Percentiles rank a stretch among this genome's conserved stretches.
Evolutionary conservation across 2,797 vertebrate genomes (phyloP).

Genomic region (Sebastolobus altivelis): DNA sequence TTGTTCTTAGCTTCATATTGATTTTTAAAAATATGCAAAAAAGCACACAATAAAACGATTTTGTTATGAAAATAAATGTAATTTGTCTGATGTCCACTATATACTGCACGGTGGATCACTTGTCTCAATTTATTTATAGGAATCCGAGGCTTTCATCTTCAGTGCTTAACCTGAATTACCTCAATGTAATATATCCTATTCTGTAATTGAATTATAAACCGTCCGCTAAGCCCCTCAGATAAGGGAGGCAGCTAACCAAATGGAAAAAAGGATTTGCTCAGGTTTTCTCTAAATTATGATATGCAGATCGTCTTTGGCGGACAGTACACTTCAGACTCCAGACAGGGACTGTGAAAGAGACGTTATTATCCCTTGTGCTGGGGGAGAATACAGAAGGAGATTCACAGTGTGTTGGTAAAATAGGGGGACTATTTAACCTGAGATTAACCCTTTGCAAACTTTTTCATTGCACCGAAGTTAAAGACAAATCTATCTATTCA

Average conservation of each 20-base stretch:
- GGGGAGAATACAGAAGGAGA: conserved; percentile 23
- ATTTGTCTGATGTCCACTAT: background rate
- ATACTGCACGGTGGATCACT: conserved; percentile 22
- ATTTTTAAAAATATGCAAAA: background rate
- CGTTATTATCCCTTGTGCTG: conserved; percentile 31
- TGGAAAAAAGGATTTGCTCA: conserved; percentile 68
- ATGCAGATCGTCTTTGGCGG: conserved; percentile 62
- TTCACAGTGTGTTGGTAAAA: conserved; percentile 21
- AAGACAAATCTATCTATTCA: conserved; percentile 20
- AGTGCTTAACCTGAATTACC: conserved; percentile 71
- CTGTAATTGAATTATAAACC: conserved; percentile 75
- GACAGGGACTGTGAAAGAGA: conserved; percentile 40
- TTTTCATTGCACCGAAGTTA: conserved; percentile 15
- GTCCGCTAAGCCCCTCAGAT: conserved; percentile 65
- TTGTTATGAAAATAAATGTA: background rate
- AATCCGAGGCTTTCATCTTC: conserved; percentile 51
- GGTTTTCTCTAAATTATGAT: conserved; percentile 73
- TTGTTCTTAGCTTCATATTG: background rate
- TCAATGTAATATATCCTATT: conserved; percentile 66
- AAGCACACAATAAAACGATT: background rate
- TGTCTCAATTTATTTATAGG: conserved; percentile 53
- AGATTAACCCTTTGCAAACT: conserved; percentile 37
- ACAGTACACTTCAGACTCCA: conserved; percentile 51
- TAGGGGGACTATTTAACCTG: conserved; percentile 22
- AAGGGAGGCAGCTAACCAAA: conserved; percentile 70